phyloP scores from a whole-genome alignment of 2,113 vertebrate species.

The Camelus bactrianus region DNA sequence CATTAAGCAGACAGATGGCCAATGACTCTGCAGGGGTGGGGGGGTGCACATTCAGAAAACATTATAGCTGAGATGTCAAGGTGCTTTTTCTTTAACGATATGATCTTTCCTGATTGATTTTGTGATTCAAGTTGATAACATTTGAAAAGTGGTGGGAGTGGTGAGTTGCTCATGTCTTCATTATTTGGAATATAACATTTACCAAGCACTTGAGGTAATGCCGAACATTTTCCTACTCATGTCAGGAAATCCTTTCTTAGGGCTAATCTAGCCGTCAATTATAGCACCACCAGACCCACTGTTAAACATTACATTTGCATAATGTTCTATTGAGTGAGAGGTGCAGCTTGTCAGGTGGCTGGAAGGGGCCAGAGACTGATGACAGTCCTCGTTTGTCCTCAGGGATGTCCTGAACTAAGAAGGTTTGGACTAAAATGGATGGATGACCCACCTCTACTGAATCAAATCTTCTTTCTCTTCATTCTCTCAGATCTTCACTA shows the following conservation, averaged over 20 bases:
- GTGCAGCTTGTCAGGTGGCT: slow-evolving; percentile 43
- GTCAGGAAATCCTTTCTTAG: slow-evolving; percentile 66
- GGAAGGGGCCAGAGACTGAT: slow-evolving; percentile 2
- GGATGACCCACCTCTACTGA: slow-evolving; percentile 7
- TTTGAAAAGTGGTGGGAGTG: not conserved
- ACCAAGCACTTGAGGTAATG: slow-evolving; percentile 35
- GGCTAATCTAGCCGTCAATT: slow-evolving; percentile 63
- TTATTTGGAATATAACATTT: slow-evolving; percentile 69
- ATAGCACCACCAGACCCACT: slow-evolving; percentile 1
- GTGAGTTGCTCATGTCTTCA: slow-evolving; percentile 35
- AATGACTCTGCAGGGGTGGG: not conserved
- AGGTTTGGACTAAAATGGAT: slow-evolving; percentile 37
- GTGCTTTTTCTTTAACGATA: slow-evolving; percentile 43
- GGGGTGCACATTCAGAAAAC: slow-evolving; percentile 24
- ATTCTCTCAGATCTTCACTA: slow-evolving; percentile 38
- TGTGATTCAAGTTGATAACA: slow-evolving; percentile 59
- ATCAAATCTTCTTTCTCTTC: slow-evolving; percentile 39
- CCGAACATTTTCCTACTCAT: slow-evolving; percentile 54
- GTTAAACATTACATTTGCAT: slow-evolving; percentile 51
- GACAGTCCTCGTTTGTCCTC: slow-evolving; percentile 15
- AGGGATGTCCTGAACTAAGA: slow-evolving; percentile 17
- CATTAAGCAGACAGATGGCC: slow-evolving; percentile 37
- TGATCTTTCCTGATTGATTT: slow-evolving; percentile 60
- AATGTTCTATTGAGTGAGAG: slow-evolving; percentile 48
- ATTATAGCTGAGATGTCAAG: slow-evolving; percentile 26